phyloP scores from a whole-genome alignment of 2,888 invertebrate genomes.

The Gibbula magus region DNA sequence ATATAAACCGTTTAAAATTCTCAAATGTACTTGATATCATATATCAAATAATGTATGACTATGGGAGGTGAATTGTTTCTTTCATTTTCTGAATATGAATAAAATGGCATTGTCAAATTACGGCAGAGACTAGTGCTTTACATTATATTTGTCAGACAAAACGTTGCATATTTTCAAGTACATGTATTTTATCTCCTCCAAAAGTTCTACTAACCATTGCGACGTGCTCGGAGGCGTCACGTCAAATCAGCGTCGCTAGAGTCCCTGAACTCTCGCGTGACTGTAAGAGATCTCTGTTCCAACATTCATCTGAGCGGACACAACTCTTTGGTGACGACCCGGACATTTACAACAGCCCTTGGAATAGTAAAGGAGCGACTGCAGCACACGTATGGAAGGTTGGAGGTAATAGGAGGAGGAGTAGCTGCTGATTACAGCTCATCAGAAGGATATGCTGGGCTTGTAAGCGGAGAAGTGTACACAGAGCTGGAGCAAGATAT shows the following conservation, averaged over 20 bases:
- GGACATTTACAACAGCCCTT: slow-evolving; percentile 25
- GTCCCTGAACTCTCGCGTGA: neutral
- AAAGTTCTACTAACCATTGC: neutral
- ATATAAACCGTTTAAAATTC: too few relatives aligned
- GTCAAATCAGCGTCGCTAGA: neutral
- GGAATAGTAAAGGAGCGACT: slow-evolving; percentile 22
- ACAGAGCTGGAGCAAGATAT: slow-evolving; percentile 4
- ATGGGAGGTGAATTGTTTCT: too few relatives aligned
- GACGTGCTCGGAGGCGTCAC: neutral
- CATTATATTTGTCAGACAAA: too few relatives aligned
- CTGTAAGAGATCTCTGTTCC: neutral
- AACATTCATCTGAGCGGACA: neutral
- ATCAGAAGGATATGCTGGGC: neutral
- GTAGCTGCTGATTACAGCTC: slow-evolving; percentile 22
- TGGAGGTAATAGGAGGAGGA: slow-evolving; percentile 32
- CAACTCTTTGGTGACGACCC: neutral
- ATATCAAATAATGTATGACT: too few relatives aligned
- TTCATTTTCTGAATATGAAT: too few relatives aligned
- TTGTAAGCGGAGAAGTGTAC: slow-evolving; percentile 10
- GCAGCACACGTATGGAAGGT: slow-evolving; percentile 27
- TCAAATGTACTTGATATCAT: too few relatives aligned
- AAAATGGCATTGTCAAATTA: too few relatives aligned
- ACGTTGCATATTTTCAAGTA: too few relatives aligned
- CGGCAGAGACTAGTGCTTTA: too few relatives aligned
- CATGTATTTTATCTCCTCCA: neutral